These are phyloP conservation scores for Montipora efflorescens DNA, from an alignment of 64 coral and sea anemone species.

Conservation along the genomic window DNA sequence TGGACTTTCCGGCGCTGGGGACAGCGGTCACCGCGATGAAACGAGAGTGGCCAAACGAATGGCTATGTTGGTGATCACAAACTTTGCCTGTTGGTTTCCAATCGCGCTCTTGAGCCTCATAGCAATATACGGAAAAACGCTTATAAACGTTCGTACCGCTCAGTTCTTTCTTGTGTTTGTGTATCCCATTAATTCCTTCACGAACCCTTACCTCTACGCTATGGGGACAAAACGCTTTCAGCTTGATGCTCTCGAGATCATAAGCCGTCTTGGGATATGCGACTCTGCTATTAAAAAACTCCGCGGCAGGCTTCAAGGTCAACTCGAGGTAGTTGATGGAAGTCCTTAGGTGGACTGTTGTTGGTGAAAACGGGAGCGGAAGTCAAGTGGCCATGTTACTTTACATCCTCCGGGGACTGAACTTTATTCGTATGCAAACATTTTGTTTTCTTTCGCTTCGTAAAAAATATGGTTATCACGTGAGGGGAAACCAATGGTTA, in stretches of 20 bases:
- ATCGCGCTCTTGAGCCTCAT: conserved; percentile 77
- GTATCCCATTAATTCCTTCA: conserved; percentile 85
- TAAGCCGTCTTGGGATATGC: conserved; percentile 71
- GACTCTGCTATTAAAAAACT: conserved; percentile 26
- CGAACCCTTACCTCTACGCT: conserved; percentile 89
- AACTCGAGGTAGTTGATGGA: background rate
- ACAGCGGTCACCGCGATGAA: conserved; percentile 8
- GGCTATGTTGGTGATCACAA: conserved; percentile 82
- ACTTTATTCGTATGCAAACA: no score
- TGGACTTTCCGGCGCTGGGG: background rate
- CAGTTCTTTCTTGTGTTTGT: conserved; percentile 90
- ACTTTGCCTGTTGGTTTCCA: conserved; percentile 87
- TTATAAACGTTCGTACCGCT: conserved; percentile 69
- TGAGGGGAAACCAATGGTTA: no score
- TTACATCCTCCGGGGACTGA: no score
- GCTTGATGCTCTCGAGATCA: conserved; percentile 52
- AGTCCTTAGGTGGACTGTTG: no score
- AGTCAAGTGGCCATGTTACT: no score
- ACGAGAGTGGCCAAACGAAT: conserved; percentile 68
- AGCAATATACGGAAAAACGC: conserved; percentile 68
- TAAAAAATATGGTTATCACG: no score
- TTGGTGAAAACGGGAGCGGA: no score
- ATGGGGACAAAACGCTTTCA: conserved; percentile 81
- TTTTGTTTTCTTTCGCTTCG: no score
- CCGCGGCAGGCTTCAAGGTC: conserved; percentile 18